These are phyloP conservation scores for Passerina amoena DNA, from an alignment of 2,113 vertebrate genomes.

Conservation along the genomic window DNA sequence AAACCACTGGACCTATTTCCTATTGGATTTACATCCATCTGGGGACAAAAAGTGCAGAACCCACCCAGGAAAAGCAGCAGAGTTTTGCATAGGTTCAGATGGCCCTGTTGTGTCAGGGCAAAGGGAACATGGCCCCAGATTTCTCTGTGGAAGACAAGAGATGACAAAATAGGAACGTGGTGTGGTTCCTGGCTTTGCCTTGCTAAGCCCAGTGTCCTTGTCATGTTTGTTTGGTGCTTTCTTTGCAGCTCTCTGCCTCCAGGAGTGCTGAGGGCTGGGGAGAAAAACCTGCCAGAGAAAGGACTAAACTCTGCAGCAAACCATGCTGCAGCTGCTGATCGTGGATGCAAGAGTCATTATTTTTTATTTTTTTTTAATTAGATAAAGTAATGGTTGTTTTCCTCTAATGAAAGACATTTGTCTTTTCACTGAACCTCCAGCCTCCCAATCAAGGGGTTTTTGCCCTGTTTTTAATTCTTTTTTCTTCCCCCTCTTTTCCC, in stretches of 20 bases:
- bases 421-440: slow-evolving; percentile 7
- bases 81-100: not conserved
- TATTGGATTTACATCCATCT: not conserved
- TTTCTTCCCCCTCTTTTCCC: not conserved
- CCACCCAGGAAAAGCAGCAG: not conserved
- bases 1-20: not conserved
- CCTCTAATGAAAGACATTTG: slow-evolving; percentile 21
- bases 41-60: not conserved
- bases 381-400: slow-evolving; percentile 2
- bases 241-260: not conserved
- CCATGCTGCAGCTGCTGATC: not conserved
- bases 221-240: not conserved
- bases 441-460: not conserved
- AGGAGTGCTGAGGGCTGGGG: not conserved
- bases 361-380: not conserved
- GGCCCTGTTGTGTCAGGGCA: not conserved
- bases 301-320: not conserved
- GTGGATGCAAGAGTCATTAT: not conserved
- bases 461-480: not conserved
- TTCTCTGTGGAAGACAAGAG: not conserved
- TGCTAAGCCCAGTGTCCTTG: not conserved
- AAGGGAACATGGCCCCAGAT: not conserved
- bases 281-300: not conserved
- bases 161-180: not conserved
- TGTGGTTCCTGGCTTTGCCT: not conserved